Evolutionary conservation across 2,797 vertebrate species (phyloP), one percentile per base, ranked within the genome.

Genomic region (Cirrhinus molitorella): DNA sequence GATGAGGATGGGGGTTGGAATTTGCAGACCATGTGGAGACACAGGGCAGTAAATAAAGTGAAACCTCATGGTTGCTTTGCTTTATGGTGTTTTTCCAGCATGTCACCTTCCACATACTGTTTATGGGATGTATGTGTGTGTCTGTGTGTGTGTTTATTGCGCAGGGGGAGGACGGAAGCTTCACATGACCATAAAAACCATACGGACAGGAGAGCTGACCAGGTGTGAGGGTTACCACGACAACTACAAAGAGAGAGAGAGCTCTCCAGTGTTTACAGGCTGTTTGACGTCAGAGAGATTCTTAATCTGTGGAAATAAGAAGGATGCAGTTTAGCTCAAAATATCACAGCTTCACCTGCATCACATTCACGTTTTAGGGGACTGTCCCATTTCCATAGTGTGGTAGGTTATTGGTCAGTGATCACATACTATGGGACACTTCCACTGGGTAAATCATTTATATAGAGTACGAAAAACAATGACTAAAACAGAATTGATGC

Each of bases 161-260:
- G 21, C 53, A 70, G 67, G 78, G 85, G 85, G 67, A 66, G 85
- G 74, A 87, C 74, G 81, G 84, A 85, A 88, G 84, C 59, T 86
- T 84, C 85, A 88, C 82, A 85, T 76, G 78, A 76, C 87, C 79
- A 85, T 90, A 86, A 88, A 91, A 89, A 73, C 87, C 85, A 78
- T 63, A 74, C 65, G 82, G 84, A 89, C 61, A 72, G 74, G 57
- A 88, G 74, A 89, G 81, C 79, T 83, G 79, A 79, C 88, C 86
- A 88, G 88, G 87, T 90, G 89, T 90, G 85, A 87, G 85, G 77
- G 67, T 89, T 87, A 79, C 85, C 76, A 89, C 87, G 87, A 85
- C 86, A 85, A 88, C 85, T 47, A 49, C 79, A 84, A 55, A 70
- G 55, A 55, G 68, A 65, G 37, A 77, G 65, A 84, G 70, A 77